Conservation (phyloP, 2,113 vertebrate species). For the Nematolebias whitei region DNA sequence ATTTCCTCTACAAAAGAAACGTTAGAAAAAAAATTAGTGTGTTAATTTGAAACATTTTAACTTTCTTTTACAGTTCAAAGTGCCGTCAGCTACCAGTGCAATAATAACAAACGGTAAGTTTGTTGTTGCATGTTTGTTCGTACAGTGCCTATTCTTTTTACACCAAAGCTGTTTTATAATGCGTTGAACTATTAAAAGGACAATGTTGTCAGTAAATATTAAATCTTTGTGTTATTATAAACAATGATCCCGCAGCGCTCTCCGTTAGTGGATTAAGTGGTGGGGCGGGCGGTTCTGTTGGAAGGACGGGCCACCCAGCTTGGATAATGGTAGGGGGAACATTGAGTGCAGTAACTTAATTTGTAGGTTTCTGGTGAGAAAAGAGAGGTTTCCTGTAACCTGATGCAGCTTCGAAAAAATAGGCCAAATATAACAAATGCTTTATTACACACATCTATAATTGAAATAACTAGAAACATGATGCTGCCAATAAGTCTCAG, state of each 20-base stretch:
- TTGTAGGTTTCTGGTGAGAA: background rate
- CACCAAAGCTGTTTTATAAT: background rate
- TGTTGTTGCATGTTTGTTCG: too few species aligned
- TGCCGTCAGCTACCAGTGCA: slow-evolving; percentile 80
- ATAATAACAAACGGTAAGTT: slow-evolving; percentile 83
- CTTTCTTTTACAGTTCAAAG: slow-evolving; percentile 77
- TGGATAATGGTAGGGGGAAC: too few species aligned
- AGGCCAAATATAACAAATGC: background rate
- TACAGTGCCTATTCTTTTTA: background rate
- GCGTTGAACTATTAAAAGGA: background rate
- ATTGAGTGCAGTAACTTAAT: background rate
- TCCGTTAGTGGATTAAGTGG: too few species aligned
- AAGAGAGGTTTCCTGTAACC: background rate
- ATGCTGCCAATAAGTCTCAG: too few species aligned
- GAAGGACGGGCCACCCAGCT: too few species aligned
- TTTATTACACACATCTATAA: too few species aligned
- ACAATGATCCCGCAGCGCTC: too few species aligned
- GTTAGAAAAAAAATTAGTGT: too few species aligned
- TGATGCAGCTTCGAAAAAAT: background rate
- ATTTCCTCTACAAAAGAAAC: too few species aligned
- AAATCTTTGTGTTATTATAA: background rate
- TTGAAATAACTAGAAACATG: too few species aligned
- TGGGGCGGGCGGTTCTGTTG: too few species aligned
- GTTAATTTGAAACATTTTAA: slow-evolving; percentile 10
- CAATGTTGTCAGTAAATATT: background rate